Evolutionary conservation across 2,797 vertebrate species (phyloP).

Genomic region (Eulemur rubriventer): DNA sequence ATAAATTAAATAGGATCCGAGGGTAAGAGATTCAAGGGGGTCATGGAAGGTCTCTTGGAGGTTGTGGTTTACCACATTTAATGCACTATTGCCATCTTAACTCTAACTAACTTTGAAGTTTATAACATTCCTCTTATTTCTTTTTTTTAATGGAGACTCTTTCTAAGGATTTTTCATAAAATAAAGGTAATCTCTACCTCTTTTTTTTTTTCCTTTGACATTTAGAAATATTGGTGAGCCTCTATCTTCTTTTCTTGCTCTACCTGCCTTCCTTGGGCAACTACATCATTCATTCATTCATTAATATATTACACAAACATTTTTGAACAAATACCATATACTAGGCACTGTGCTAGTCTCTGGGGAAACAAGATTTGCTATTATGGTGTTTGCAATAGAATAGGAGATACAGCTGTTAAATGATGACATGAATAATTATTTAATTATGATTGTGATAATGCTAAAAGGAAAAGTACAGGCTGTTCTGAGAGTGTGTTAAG

Average conservation of each 20-base stretch:
- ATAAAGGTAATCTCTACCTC: background rate
- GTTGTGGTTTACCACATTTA: background rate
- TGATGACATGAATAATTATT: background rate
- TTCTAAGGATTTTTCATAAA: background rate
- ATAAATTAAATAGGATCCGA: background rate
- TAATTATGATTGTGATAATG: background rate
- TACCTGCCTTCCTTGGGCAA: background rate
- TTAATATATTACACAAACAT: background rate
- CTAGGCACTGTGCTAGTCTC: background rate
- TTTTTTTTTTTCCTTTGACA: background rate
- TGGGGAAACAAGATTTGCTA: background rate
- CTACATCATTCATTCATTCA: background rate
- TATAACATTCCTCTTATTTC: background rate
- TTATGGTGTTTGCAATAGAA: background rate
- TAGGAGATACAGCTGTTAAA: background rate
- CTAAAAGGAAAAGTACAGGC: background rate
- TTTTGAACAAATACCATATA: background rate
- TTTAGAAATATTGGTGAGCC: background rate
- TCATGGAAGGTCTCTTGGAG: background rate
- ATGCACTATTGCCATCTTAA: background rate
- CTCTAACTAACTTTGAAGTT: constrained; percentile 24
- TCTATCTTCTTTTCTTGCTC: background rate
- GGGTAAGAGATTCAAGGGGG: background rate
- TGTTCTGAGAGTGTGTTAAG: background rate
- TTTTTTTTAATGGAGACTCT: background rate